These are phyloP conservation scores for Machaerirhynchus nigripectus DNA, from an alignment of 2,113 vertebrate genomes.

Conservation along the genomic window DNA sequence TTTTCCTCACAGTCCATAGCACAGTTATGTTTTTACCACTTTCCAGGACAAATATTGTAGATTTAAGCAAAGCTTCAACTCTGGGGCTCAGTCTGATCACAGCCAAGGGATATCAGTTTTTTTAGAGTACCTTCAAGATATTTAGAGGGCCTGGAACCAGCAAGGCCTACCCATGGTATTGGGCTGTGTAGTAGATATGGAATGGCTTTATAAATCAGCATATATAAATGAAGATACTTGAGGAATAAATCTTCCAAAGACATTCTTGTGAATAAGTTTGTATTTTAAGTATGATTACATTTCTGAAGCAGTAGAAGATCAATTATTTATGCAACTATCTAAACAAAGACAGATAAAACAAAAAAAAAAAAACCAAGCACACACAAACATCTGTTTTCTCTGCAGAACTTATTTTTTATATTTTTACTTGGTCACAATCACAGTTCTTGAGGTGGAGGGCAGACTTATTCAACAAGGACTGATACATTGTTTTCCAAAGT, in stretches of 20 bases:
- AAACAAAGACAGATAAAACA: background rate
- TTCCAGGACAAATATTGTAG: background rate
- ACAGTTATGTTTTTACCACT: background rate
- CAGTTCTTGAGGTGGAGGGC: background rate
- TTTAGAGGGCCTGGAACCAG: background rate
- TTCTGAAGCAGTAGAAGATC: background rate
- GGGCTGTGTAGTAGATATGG: background rate
- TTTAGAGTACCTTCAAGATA: background rate
- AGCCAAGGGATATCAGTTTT: background rate
- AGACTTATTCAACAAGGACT: background rate
- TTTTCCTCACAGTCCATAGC: background rate
- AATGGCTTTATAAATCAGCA: background rate
- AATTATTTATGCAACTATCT: background rate
- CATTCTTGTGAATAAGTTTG: background rate
- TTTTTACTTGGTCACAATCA: background rate
- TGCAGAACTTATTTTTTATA: background rate
- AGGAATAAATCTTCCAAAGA: background rate
- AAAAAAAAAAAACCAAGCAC: background rate
- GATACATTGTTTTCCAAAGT: background rate
- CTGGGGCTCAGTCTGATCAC: rapidly evolving
- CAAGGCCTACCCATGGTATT: background rate
- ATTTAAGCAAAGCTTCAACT: background rate
- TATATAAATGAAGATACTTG: background rate
- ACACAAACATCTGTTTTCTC: background rate
- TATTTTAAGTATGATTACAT: background rate